Evolutionary conservation across 2,797 vertebrate genomes (phyloP).

Genomic region (Botia almorhae): DNA sequence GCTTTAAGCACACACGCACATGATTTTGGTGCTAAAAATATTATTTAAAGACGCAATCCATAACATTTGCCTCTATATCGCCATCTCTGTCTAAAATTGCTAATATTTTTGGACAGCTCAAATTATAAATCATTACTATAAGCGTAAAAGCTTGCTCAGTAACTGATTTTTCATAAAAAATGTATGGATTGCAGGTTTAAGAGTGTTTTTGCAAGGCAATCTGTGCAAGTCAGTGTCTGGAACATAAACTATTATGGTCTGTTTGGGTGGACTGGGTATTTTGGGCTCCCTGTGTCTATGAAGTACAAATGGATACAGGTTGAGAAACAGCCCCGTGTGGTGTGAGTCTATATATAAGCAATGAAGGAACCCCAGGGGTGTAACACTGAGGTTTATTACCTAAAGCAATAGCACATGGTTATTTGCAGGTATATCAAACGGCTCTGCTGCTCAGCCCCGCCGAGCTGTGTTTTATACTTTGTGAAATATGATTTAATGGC

Average conservation of each 20-base stretch:
- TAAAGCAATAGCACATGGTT: conserved; percentile 39
- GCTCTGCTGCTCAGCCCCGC: neutral
- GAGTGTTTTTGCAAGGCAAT: neutral
- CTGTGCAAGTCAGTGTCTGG: neutral
- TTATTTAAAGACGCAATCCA: too few species aligned
- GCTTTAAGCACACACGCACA: neutral
- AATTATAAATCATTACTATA: too few species aligned
- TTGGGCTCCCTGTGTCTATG: conserved; percentile 14
- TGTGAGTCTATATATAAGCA: conserved; percentile 34
- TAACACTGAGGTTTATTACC: conserved; percentile 34
- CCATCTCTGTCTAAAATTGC: too few species aligned
- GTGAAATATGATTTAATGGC: conserved; percentile 24
- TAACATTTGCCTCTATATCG: too few species aligned
- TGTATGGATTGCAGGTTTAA: neutral
- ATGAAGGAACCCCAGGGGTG: conserved; percentile 38
- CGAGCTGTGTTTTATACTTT: conserved; percentile 25
- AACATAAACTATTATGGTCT: conserved; percentile 20
- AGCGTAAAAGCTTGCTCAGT: too few species aligned
- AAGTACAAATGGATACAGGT: conserved; percentile 48
- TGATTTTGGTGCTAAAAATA: too few species aligned
- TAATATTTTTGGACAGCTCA: too few species aligned
- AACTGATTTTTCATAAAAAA: too few species aligned
- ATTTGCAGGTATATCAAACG: conserved; percentile 28
- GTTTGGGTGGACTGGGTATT: conserved; percentile 46
- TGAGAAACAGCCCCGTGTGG: conserved; percentile 40